These are phyloP conservation scores for Saccostrea cuccullata DNA, from an alignment of 1,140 invertebrate species.

Conservation along the genomic window DNA sequence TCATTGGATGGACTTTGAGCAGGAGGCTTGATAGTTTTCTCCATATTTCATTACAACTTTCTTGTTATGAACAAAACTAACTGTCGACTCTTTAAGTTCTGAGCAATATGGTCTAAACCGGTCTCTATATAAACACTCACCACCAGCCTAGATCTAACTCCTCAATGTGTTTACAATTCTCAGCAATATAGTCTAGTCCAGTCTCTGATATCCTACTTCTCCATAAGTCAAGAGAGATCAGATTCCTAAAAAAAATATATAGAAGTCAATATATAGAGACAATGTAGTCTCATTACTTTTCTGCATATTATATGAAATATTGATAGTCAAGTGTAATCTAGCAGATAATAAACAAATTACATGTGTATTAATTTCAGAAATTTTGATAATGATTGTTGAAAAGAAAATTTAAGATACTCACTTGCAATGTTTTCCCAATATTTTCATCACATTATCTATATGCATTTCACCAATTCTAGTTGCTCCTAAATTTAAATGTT, in stretches of 20 bases:
- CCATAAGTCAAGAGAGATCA: conserved; percentile 89
- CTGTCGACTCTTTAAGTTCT: no score
- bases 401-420: conserved; percentile 54
- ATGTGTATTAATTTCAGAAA: no score
- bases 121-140: conserved; percentile 79
- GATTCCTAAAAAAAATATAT: conserved; percentile 66
- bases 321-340: no score
- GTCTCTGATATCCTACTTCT: conserved; percentile 86
- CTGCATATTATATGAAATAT: no score
- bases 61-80: no score
- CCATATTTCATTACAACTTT: no score
- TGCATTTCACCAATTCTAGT: neutral
- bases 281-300: no score
- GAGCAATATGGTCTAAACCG: no score
- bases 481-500: conserved; percentile 76
- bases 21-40: no score
- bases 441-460: conserved; percentile 70
- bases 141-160: conserved; percentile 95
- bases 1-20: no score
- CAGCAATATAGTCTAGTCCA: conserved; percentile 85
- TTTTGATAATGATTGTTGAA: neutral
- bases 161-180: conserved; percentile 84
- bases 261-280: no score
- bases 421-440: conserved; percentile 71
- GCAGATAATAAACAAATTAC: no score